phyloP scores from a whole-genome alignment of 1,140 invertebrate species.

The Brachionus manjavacas region DNA sequence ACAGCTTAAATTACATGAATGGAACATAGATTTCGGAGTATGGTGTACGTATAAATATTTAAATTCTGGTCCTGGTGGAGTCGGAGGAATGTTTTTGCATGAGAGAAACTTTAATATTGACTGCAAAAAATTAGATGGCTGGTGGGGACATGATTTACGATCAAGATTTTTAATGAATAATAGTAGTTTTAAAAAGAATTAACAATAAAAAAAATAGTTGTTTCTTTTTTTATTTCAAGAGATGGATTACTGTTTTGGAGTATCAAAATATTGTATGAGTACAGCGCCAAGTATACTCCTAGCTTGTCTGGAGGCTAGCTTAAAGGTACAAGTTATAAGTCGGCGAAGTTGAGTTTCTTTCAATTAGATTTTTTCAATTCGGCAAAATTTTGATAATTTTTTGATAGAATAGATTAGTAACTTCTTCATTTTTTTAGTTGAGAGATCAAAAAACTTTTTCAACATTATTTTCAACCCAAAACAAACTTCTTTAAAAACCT shows the following conservation, averaged over 20 bases:
- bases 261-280: constrained; percentile 59
- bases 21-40: constrained; percentile 66
- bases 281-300: constrained; percentile 62
- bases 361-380: not conserved
- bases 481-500: too few species aligned
- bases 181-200: constrained; percentile 47
- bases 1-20: constrained; percentile 62
- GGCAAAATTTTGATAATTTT: too few species aligned
- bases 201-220: not conserved
- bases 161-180: constrained; percentile 60
- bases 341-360: too few species aligned
- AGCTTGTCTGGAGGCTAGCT: constrained; percentile 58
- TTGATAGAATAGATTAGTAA: too few species aligned
- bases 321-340: constrained; percentile 53
- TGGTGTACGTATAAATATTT: constrained; percentile 69
- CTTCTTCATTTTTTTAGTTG: too few species aligned
- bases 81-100: constrained; percentile 48
- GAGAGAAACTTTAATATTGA: constrained; percentile 50
- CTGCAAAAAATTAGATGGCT: constrained; percentile 56
- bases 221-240: constrained; percentile 46
- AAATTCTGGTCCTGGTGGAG: constrained; percentile 61
- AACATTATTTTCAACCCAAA: too few species aligned
- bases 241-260: constrained; percentile 58
- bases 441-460: too few species aligned
- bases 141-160: constrained; percentile 59